Conservation (phyloP, 2,888 invertebrate genomes). For the Muschampia plurimacula region DNA sequence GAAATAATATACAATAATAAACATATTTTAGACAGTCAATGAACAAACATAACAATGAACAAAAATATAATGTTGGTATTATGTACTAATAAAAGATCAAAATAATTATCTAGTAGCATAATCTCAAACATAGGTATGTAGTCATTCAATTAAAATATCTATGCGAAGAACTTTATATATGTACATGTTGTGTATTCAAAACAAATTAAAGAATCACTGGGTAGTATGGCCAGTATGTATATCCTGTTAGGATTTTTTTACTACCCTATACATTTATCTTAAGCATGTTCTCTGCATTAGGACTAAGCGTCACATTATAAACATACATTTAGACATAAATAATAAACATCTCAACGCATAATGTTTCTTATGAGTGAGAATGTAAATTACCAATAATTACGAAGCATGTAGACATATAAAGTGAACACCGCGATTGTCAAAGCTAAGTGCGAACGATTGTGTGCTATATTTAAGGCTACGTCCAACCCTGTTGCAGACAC, state of each 20-base stretch:
- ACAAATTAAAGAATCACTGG: slow-evolving; percentile 32
- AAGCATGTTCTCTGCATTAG: neutral
- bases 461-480: slow-evolving; percentile 62
- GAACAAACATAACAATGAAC: slow-evolving; percentile 82
- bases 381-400: slow-evolving; percentile 2
- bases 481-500: slow-evolving; percentile 68
- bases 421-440: slow-evolving; percentile 13
- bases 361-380: slow-evolving; percentile 5
- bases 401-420: slow-evolving; percentile 18
- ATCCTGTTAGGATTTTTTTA: neutral
- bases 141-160: neutral
- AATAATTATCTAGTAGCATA: slow-evolving; percentile 45
- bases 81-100: slow-evolving; percentile 43
- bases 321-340: neutral
- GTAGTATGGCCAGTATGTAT: slow-evolving; percentile 25
- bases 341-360: neutral
- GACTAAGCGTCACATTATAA: neutral
- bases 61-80: slow-evolving; percentile 59
- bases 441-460: slow-evolving; percentile 58
- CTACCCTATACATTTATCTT: too few species aligned
- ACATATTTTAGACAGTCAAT: slow-evolving; percentile 67
- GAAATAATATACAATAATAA: too few species aligned
- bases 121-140: slow-evolving; percentile 1
- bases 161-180: neutral
- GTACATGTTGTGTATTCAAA: neutral